A percentile compares a stretch with the other conserved stretches of the same genome.
Conservation (phyloP, 2,797 vertebrate species). For the Parambassis ranga region DNA sequence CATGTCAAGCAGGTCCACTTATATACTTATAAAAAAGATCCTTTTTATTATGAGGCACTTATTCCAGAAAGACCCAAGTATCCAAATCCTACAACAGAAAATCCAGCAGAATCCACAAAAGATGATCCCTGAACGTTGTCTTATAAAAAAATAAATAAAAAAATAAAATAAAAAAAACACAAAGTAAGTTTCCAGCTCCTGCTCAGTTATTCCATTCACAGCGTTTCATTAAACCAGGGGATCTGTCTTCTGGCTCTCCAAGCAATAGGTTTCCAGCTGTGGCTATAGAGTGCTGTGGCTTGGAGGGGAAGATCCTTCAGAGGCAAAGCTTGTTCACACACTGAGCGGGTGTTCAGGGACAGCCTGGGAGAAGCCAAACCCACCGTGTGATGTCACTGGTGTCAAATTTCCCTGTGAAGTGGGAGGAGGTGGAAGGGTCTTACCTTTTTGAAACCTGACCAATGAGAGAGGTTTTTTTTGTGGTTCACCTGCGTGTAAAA, state of each 20-base stretch:
- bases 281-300: constrained; percentile 59
- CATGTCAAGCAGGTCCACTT: constrained; percentile 63
- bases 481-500: constrained; percentile 58
- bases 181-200: constrained; percentile 48
- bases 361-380: constrained; percentile 72
- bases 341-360: constrained; percentile 64
- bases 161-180: constrained; percentile 55
- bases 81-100: constrained; percentile 64
- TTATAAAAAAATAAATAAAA: constrained; percentile 52
- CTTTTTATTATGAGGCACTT: constrained; percentile 55
- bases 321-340: constrained; percentile 77
- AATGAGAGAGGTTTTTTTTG: constrained; percentile 50
- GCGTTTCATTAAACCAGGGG: constrained; percentile 45
- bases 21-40: constrained; percentile 53
- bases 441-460: constrained; percentile 68
- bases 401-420: constrained; percentile 67
- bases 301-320: constrained; percentile 71
- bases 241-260: constrained; percentile 47
- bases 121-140: constrained; percentile 62
- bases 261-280: constrained; percentile 70
- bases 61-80: constrained; percentile 59
- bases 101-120: constrained; percentile 67
- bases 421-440: constrained; percentile 53
- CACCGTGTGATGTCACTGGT: constrained; percentile 77
- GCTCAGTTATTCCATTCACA: constrained; percentile 68